These are phyloP conservation scores for Bos indicus DNA, from an alignment of 2,113 vertebrate genomes.

Conservation along the genomic window DNA sequence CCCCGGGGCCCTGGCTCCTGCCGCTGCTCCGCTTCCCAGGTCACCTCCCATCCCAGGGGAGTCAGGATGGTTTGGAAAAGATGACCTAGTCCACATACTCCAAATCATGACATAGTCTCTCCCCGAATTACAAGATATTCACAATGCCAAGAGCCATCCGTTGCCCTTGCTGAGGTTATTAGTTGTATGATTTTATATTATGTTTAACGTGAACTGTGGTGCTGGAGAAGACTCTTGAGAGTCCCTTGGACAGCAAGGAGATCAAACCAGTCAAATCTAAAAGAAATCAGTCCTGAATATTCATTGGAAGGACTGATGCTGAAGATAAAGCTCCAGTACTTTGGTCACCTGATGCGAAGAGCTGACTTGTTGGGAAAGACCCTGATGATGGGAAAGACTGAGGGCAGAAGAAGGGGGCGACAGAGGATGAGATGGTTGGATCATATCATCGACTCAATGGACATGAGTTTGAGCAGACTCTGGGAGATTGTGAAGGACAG, in stretches of 20 bases:
- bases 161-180: neutral
- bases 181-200: neutral
- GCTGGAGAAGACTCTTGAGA: neutral
- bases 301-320: neutral
- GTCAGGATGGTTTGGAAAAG: neutral
- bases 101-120: neutral
- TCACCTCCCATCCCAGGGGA: neutral
- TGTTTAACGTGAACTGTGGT: neutral
- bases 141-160: neutral
- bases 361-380: neutral
- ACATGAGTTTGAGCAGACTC: neutral
- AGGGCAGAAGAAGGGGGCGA: neutral
- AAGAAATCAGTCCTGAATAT: neutral
- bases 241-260: neutral
- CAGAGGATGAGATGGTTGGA: neutral
- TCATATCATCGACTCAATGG: neutral
- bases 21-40: neutral
- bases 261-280: neutral
- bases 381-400: neutral
- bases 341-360: neutral
- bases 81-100: neutral
- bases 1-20: neutral
- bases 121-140: neutral
- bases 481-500: neutral
- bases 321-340: neutral